Percentiles rank a stretch among this genome's conserved stretches.
phyloP scores from a whole-genome alignment of 30 jellyfish, hydroid and myxozoan species.

The Kudoa iwatai region DNA sequence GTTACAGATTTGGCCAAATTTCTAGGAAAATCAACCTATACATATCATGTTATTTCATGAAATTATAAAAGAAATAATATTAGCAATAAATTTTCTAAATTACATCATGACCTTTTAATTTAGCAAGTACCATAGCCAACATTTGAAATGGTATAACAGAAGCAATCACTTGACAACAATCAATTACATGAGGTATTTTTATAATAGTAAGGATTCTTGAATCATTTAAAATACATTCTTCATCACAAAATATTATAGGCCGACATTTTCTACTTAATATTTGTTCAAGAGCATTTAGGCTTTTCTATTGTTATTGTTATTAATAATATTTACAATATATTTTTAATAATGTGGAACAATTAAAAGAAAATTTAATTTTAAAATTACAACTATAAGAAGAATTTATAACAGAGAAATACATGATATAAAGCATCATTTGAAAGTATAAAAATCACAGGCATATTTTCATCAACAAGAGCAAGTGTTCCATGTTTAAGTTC shows the following conservation, averaged over 20 bases:
- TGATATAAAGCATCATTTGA: slow-evolving; percentile 63
- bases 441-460: slow-evolving; percentile 66
- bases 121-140: slow-evolving; percentile 64
- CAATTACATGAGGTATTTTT: slow-evolving; percentile 64
- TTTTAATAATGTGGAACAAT: too few relatives aligned
- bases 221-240: slow-evolving; percentile 15
- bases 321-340: too few relatives aligned
- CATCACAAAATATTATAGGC: slow-evolving; percentile 63
- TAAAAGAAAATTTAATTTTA: too few relatives aligned
- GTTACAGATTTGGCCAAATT: slow-evolving; percentile 91
- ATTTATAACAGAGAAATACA: slow-evolving; percentile 7
- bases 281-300: slow-evolving; percentile 40
- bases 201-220: slow-evolving; percentile 15
- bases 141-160: slow-evolving; percentile 72
- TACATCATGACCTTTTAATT: slow-evolving; percentile 76
- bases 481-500: slow-evolving; percentile 94
- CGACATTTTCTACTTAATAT: slow-evolving; percentile 73
- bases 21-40: slow-evolving; percentile 90
- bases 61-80: slow-evolving; percentile 1
- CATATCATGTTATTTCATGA: background rate
- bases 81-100: too few relatives aligned
- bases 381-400: background rate
- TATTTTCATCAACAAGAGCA: slow-evolving; percentile 80
- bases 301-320: too few relatives aligned
- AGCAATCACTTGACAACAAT: slow-evolving; percentile 62